Evolutionary conservation across 2,888 invertebrate species (phyloP).

Genomic region (Phyllotreta striolata): DNA sequence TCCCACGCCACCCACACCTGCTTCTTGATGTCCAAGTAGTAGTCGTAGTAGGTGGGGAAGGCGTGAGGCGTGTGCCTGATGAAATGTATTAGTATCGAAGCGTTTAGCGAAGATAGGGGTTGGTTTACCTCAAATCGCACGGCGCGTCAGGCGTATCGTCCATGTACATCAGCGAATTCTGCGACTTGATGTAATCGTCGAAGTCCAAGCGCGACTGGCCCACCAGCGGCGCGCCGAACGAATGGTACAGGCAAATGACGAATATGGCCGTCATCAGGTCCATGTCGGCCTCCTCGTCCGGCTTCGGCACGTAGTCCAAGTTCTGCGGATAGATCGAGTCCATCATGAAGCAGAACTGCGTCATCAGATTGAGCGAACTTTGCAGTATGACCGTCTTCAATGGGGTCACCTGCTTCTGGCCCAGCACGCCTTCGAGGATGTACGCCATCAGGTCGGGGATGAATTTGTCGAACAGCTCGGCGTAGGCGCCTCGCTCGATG

Average conservation of each 20-base stretch:
- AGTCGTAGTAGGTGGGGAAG: conserved; percentile 81
- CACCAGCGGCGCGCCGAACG: conserved; percentile 81
- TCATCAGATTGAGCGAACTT: conserved; percentile 86
- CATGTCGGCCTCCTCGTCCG: conserved; percentile 63
- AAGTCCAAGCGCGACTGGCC: conserved; percentile 75
- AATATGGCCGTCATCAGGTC: conserved; percentile 77
- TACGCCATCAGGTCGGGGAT: conserved; percentile 75
- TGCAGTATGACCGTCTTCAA: conserved; percentile 84
- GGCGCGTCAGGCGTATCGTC: conserved; percentile 72
- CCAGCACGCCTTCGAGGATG: conserved; percentile 76
- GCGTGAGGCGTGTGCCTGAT: conserved; percentile 79
- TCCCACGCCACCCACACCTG: conserved; percentile 87
- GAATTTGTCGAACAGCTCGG: conserved; percentile 77
- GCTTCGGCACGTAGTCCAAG: conserved; percentile 25
- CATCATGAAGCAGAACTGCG: conserved; percentile 82
- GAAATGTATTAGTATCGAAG: too few relatives aligned
- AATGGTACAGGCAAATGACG: conserved; percentile 80
- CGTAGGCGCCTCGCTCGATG: conserved; percentile 60
- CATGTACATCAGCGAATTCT: conserved; percentile 69
- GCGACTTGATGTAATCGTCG: conserved; percentile 78
- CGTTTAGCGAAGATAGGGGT: neutral
- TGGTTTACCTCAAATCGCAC: conserved; percentile 62
- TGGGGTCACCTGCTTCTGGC: conserved; percentile 70
- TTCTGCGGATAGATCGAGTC: conserved; percentile 71
- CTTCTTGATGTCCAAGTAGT: conserved; percentile 74